Evolutionary conservation across 2,113 vertebrate species (phyloP).

Genomic region (Peromyscus leucopus): DNA sequence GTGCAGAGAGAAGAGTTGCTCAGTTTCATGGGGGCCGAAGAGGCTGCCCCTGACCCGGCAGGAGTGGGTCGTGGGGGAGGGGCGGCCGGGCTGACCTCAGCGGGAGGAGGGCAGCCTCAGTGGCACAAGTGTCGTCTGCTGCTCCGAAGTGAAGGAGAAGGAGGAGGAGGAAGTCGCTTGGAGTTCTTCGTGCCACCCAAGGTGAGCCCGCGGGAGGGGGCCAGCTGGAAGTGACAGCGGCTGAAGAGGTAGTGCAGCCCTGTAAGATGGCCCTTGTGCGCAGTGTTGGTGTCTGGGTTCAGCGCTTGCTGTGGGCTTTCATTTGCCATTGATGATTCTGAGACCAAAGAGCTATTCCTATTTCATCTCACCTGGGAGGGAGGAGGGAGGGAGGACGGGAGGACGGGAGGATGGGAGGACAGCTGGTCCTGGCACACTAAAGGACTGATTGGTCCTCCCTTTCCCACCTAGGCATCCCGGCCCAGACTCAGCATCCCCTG

Average conservation of each 20-base stretch:
- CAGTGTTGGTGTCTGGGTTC: neutral
- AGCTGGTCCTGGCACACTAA: neutral
- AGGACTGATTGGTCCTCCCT: neutral
- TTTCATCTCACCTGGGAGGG: neutral
- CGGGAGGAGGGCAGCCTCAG: conserved; percentile 83
- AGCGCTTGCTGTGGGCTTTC: neutral
- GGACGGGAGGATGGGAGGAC: neutral
- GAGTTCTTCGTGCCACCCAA: conserved; percentile 96
- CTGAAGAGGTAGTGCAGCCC: neutral
- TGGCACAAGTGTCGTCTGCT: conserved; percentile 95
- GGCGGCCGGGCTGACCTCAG: conserved; percentile 69
- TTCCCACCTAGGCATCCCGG: conserved; percentile 89
- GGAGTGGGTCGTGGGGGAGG: conserved; percentile 76
- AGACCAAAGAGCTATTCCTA: neutral
- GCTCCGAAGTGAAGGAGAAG: conserved; percentile 89
- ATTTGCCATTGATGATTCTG: neutral
- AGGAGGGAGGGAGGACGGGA: neutral
- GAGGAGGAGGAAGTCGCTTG: conserved; percentile 91
- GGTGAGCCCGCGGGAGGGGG: conserved; percentile 81
- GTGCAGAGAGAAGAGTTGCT: conserved; percentile 86
- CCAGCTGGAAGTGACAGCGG: neutral
- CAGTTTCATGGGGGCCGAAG: conserved; percentile 87
- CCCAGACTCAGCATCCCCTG: conserved; percentile 92
- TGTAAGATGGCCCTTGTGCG: neutral
- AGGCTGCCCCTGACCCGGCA: conserved; percentile 79